Evolutionary conservation across 2,888 invertebrate species (phyloP), one percentile per base, ranked within the genome.

Genomic region (Poecilus cupreus): DNA sequence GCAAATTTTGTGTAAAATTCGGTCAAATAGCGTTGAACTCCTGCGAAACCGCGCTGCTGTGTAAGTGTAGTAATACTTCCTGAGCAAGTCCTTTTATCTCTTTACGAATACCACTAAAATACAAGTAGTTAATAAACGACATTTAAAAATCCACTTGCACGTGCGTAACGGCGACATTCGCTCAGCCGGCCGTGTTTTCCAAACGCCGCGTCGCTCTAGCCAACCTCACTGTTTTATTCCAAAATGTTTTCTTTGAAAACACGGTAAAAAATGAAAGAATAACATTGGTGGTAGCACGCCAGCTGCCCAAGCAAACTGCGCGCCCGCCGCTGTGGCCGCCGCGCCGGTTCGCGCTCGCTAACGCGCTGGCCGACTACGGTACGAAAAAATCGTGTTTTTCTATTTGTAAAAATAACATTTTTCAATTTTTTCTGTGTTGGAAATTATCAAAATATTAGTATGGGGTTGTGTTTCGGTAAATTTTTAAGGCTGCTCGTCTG

Each of bases 201-300:
- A 43, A 24, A 20, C 46, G 32, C 64, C 11, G 4, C 13, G 11
- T 18, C 10, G 13, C 80, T 13, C 79, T 64, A 43, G 60, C 37
- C 13, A 24, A 43, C 49, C 10, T n/a, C 60, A 24, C 74, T 75
- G 75, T 75, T 74, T 81, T 81, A 81, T 81, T 75, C 81, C 57
- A 75, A 81, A 81, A 86, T 88, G 87, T 87, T 88, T 88, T 87
- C 86, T 87, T 86, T 87, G 87, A 87, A 87, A 88, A 87, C 87
- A 87, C 85, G 84, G 87, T 87, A 88, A 88, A 88, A 88, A 88
- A 88, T 88, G 88, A 85, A 88, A 88, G 87, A 88, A 88, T 87
- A 88, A 88, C 88, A 88, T 86, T 85, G 81, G 75, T 46, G 49
- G 64, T 57, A 74, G 81, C 64, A 20, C 83, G 82, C 82, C 82